A percentile compares a stretch with the other conserved stretches of the same genome.
These are phyloP conservation scores for Turnix velox DNA, from an alignment of 2,113 vertebrate species.

Conservation along the genomic window DNA sequence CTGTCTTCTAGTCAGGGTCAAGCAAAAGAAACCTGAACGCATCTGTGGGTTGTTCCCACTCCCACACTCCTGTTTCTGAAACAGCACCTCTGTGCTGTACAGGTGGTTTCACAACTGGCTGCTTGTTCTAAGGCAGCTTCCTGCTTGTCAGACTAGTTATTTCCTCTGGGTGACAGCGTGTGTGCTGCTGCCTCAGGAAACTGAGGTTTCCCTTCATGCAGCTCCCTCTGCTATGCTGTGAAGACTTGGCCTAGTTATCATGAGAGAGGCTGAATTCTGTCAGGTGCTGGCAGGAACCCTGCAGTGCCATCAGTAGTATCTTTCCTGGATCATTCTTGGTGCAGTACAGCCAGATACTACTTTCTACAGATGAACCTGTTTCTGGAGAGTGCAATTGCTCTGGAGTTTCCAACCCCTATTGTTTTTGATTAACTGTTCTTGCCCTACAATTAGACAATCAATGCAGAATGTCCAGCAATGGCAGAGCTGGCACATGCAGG, in stretches of 20 bases:
- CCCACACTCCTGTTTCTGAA: neutral
- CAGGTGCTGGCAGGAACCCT: neutral
- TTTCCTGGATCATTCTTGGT: neutral
- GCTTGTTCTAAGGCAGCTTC: neutral
- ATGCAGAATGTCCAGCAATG: neutral
- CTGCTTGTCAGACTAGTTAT: neutral
- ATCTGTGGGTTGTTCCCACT: neutral
- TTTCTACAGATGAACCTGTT: neutral
- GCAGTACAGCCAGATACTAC: neutral
- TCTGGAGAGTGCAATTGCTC: neutral
- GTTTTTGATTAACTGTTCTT: neutral
- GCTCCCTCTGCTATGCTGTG: neutral
- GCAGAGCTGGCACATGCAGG: neutral
- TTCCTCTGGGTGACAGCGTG: fast-evolving
- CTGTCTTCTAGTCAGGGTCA: neutral
- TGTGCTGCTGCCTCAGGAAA: neutral
- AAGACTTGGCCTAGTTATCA: neutral
- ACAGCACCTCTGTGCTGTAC: neutral
- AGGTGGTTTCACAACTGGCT: neutral
- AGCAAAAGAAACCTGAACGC: neutral
- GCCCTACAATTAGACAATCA: neutral
- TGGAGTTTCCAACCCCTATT: neutral
- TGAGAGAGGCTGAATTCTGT: neutral
- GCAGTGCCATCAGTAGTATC: neutral
- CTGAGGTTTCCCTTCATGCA: neutral